These are phyloP conservation scores for Dipodomys stephensi DNA, from an alignment of 2,113 vertebrate genomes.

Conservation along the genomic window DNA sequence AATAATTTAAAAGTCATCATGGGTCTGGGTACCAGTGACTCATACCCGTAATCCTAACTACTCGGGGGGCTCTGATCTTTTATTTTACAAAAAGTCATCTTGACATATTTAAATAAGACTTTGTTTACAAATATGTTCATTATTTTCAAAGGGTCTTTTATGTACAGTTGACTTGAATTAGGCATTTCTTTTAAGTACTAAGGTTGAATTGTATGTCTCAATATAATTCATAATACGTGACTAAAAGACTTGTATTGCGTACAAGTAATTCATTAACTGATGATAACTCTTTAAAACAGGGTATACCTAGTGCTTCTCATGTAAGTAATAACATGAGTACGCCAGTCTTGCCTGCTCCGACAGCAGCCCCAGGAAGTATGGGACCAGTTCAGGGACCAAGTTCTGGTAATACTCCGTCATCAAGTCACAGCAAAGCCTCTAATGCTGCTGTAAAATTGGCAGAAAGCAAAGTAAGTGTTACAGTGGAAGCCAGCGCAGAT, in stretches of 20 bases:
- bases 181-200: slow-evolving; percentile 14
- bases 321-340: slow-evolving; percentile 87
- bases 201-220: background rate
- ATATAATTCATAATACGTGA: slow-evolving; percentile 40
- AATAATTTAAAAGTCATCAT: no score
- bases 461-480: slow-evolving; percentile 88
- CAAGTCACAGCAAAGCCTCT: slow-evolving; percentile 88
- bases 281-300: slow-evolving; percentile 88
- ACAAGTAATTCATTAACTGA: slow-evolving; percentile 66
- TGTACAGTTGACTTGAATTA: slow-evolving; percentile 14
- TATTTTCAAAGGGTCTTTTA: slow-evolving; percentile 22
- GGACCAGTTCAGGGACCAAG: slow-evolving; percentile 86
- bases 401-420: slow-evolving; percentile 89
- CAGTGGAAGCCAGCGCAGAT: slow-evolving; percentile 93
- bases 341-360: slow-evolving; percentile 87
- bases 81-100: background rate
- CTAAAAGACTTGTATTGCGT: background rate
- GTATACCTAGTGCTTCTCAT: slow-evolving; percentile 86
- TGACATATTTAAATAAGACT: slow-evolving; percentile 1
- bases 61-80: no score
- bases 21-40: no score
- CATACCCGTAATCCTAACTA: no score
- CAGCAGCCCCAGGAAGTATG: slow-evolving; percentile 84
- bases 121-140: background rate
- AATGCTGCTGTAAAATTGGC: slow-evolving; percentile 87